A percentile compares a stretch with the other conserved stretches of the same genome.
Evolutionary conservation across 2,113 vertebrate genomes (phyloP).

Genomic region (Amphiprion percula): DNA sequence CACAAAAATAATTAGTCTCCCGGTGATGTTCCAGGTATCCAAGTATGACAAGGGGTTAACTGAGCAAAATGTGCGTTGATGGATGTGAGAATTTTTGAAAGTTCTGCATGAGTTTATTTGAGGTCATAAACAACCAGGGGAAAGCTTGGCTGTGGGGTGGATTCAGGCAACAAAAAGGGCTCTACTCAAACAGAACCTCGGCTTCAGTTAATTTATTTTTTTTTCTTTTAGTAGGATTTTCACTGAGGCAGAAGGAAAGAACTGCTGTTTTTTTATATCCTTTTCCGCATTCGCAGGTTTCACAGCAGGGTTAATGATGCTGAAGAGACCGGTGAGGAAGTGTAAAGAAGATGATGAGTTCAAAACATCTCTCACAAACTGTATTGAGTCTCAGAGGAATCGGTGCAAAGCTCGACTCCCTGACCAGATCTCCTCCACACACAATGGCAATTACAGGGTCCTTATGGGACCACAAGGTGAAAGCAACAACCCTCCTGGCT

Average conservation of each 20-base stretch:
- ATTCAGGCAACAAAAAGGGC: slow-evolving; percentile 17
- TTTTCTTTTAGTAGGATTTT: slow-evolving; percentile 6
- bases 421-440: slow-evolving; percentile 30
- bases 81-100: slow-evolving; percentile 33
- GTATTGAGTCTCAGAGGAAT: not conserved
- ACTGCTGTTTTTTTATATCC: slow-evolving; percentile 1
- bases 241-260: slow-evolving; percentile 3
- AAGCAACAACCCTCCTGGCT: slow-evolving; percentile 50
- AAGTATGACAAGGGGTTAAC: slow-evolving; percentile 1
- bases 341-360: not conserved
- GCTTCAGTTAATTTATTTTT: slow-evolving; percentile 1
- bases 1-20: slow-evolving; percentile 44
- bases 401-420: slow-evolving; percentile 1
- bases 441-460: slow-evolving; percentile 37
- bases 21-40: not conserved
- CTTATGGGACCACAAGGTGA: slow-evolving; percentile 50
- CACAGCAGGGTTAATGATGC: not conserved
- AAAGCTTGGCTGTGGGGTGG: slow-evolving; percentile 22
- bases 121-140: slow-evolving; percentile 19
- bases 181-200: slow-evolving; percentile 6
- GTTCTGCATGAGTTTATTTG: not conserved
- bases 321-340: not conserved
- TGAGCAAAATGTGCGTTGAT: slow-evolving; percentile 1
- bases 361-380: not conserved
- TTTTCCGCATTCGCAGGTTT: slow-evolving; percentile 1